phyloP scores from a whole-genome alignment of 2,888 invertebrate species.

The Caenorhabditis virilis region DNA sequence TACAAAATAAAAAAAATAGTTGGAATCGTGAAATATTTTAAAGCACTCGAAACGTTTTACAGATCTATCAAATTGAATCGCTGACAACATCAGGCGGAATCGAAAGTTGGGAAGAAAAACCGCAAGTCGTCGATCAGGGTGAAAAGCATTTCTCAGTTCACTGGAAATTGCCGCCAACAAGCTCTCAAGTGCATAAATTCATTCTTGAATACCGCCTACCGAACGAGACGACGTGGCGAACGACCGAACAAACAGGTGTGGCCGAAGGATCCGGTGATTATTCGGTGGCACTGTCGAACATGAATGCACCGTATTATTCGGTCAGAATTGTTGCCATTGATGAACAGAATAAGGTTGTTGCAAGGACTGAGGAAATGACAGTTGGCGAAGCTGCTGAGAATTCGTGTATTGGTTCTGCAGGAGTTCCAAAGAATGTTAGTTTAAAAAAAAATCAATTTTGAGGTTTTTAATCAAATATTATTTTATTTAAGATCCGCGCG shows the following conservation, averaged over 20 bases:
- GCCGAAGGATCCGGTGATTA: slow-evolving; percentile 50
- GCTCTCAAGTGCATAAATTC: slow-evolving; percentile 49
- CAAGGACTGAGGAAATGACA: slow-evolving; percentile 61
- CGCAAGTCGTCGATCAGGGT: slow-evolving; percentile 51
- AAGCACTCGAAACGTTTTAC: too few relatives aligned
- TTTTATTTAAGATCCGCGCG: slow-evolving; percentile 30
- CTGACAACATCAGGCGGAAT: slow-evolving; percentile 49
- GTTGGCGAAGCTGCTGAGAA: slow-evolving; percentile 56
- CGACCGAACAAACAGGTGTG: slow-evolving; percentile 38
- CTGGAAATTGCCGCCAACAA: slow-evolving; percentile 59
- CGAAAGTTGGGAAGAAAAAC: slow-evolving; percentile 52
- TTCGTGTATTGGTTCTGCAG: slow-evolving; percentile 58
- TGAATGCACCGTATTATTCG: slow-evolving; percentile 57
- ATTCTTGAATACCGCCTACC: slow-evolving; percentile 65
- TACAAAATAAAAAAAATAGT: too few relatives aligned
- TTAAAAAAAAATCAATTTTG: neutral
- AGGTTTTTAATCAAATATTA: neutral
- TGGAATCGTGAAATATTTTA: too few relatives aligned
- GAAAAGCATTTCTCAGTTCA: slow-evolving; percentile 56
- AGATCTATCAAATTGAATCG: slow-evolving; percentile 52
- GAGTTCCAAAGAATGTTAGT: slow-evolving; percentile 50
- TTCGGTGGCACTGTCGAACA: slow-evolving; percentile 43
- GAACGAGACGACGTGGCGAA: slow-evolving; percentile 63
- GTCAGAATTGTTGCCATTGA: slow-evolving; percentile 58
- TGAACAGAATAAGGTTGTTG: slow-evolving; percentile 51